Evolutionary conservation across 2,797 vertebrate species (phyloP).

Genomic region (Vespertilio murinus): DNA sequence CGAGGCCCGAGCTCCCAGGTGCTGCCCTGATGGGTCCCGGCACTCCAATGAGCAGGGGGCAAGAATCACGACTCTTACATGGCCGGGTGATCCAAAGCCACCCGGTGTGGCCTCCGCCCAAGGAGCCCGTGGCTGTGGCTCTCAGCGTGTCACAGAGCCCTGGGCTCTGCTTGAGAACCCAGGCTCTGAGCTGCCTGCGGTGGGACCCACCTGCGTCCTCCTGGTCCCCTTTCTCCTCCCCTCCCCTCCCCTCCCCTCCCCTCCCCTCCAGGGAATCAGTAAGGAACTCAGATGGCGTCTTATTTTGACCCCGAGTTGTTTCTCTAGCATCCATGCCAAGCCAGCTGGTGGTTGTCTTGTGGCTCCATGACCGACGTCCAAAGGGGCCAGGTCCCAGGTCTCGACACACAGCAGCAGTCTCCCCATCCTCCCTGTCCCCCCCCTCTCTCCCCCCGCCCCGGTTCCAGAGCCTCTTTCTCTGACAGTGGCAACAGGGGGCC

Average conservation of each 20-base stretch:
- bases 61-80: not conserved
- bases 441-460: not conserved
- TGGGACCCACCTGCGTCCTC: not conserved
- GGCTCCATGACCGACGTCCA: not conserved
- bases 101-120: not conserved
- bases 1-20: not conserved
- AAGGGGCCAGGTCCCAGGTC: not conserved
- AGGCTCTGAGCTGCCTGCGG: not conserved
- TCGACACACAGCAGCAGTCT: not conserved
- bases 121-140: not conserved
- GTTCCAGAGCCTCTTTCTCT: not conserved
- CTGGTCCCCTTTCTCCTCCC: not conserved
- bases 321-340: not conserved
- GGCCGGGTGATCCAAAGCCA: not conserved
- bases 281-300: not conserved
- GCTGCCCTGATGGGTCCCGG: not conserved
- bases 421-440: no score
- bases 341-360: conserved; percentile 5
- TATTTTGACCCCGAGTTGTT: not conserved
- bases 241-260: no score
- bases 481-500: not conserved
- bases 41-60: not conserved
- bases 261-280: not conserved
- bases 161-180: not conserved
- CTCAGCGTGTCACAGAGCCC: not conserved